Evolutionary conservation across 2,797 vertebrate species (phyloP).

Genomic region (Schizothorax lantsangensis): DNA sequence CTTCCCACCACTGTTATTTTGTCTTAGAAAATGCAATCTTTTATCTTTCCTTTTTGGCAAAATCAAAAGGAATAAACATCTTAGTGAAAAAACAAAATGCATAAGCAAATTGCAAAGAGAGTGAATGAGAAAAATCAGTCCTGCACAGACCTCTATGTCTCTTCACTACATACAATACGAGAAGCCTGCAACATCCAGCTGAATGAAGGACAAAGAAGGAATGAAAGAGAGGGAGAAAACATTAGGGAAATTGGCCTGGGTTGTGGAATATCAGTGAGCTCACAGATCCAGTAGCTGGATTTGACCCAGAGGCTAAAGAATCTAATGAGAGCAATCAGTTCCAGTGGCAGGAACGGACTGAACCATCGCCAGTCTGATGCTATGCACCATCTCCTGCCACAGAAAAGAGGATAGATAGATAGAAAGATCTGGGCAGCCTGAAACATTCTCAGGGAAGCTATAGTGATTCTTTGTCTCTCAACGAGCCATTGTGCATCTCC

Average conservation of each 20-base stretch:
- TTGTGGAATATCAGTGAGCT: conserved; percentile 52
- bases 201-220: conserved; percentile 53
- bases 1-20: neutral
- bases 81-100: neutral
- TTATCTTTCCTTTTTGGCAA: neutral
- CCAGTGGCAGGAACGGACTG: conserved; percentile 61
- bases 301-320: conserved; percentile 69
- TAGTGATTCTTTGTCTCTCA: conserved; percentile 20
- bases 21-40: neutral
- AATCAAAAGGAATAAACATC: neutral
- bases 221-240: conserved; percentile 30
- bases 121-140: neutral
- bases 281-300: conserved; percentile 54
- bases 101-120: neutral
- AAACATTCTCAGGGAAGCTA: conserved; percentile 2
- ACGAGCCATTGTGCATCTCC: conserved; percentile 5
- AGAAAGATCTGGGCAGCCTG: neutral
- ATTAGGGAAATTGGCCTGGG: conserved; percentile 40
- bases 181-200: conserved; percentile 62
- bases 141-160: conserved; percentile 18
- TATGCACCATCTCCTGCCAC: conserved; percentile 62
- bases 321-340: conserved; percentile 71
- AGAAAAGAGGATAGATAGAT: conserved; percentile 22
- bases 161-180: conserved; percentile 58
- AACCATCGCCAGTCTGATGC: conserved; percentile 56